phyloP scores from a whole-genome alignment of 2,888 invertebrate species.

The Daptonema setosum region DNA sequence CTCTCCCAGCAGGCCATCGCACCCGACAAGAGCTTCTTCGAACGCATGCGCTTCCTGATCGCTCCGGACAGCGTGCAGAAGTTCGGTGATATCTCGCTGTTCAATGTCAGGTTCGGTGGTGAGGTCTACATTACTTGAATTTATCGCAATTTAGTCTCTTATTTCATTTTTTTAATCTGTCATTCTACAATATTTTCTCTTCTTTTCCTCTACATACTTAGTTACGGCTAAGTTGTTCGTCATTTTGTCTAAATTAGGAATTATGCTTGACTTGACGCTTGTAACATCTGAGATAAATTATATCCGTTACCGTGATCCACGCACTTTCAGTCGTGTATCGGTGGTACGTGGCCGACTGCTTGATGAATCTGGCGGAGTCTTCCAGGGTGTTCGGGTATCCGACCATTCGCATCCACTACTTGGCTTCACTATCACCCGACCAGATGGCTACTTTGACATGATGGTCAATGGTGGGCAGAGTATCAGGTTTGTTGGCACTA shows the following conservation, averaged over 20 bases:
- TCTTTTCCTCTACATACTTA: no score
- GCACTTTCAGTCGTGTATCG: conserved; percentile 77
- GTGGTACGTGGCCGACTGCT: conserved; percentile 94
- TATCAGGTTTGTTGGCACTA: no score
- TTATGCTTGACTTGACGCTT: no score
- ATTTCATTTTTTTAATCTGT: conserved; percentile 4
- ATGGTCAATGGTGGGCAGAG: conserved; percentile 93
- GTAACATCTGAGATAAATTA: no score
- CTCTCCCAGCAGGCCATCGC: conserved; percentile 84
- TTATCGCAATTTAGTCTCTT: conserved; percentile 3
- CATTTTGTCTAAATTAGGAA: no score
- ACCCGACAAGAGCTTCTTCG: conserved; percentile 87
- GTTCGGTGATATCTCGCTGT: conserved; percentile 88
- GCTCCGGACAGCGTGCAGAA: conserved; percentile 96
- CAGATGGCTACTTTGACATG: conserved; percentile 63
- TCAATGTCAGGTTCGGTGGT: conserved; percentile 74
- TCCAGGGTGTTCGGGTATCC: conserved; percentile 87
- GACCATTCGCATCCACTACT: conserved; percentile 78
- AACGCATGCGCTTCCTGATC: conserved; percentile 86
- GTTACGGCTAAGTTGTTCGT: no score
- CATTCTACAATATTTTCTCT: no score
- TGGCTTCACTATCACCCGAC: conserved; percentile 53
- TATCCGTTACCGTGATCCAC: no score
- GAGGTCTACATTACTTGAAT: no score
- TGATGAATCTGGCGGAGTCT: conserved; percentile 64